Evolutionary conservation across 1,140 invertebrate genomes (phyloP), one percentile per base, ranked within the genome.

Genomic region (Procambarus clarkii): DNA sequence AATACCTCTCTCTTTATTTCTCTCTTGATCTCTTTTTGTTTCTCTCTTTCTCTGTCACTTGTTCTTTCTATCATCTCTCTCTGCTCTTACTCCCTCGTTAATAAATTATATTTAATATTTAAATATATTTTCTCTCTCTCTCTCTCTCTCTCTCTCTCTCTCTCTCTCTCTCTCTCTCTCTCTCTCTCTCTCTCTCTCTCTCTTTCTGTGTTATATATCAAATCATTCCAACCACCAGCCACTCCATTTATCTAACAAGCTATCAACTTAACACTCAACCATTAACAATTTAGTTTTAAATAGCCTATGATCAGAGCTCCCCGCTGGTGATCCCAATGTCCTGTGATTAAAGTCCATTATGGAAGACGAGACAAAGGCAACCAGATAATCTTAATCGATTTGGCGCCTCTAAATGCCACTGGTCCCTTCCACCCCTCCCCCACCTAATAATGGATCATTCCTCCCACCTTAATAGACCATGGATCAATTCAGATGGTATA

Each of bases 161-260:
- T 64, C 60, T 64, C 60, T 64, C 60, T 64, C 60, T 64, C 60
- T 64, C 60, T 64, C 60, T 64, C 60, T 64, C 60, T 64, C 60
- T 64, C 60, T 64, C 60, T 64, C 60, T 64, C 60, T 64, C 60
- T 64, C 60, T 18, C 60, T 64, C 60, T 64, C 60, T 64, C 60
- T 64, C 60, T 64, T 21, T 64, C 60, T 64, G 5, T 64, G 2
- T 64, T n/a, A n/a, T n/a, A n/a, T n/a, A n/a, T n/a, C n/a, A n/a
- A n/a, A n/a, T n/a, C n/a, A n/a, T n/a, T n/a, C n/a, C n/a, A n/a
- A n/a, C n/a, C n/a, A n/a, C n/a, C n/a, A n/a, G n/a, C n/a, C n/a
- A n/a, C n/a, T n/a, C n/a, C n/a, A n/a, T n/a, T n/a, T n/a, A n/a
- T n/a, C n/a, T n/a, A n/a, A n/a, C n/a, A n/a, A n/a, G n/a, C n/a